Conservation (phyloP, 2,888 invertebrate genomes). For the Agonopterix subpropinquella region DNA sequence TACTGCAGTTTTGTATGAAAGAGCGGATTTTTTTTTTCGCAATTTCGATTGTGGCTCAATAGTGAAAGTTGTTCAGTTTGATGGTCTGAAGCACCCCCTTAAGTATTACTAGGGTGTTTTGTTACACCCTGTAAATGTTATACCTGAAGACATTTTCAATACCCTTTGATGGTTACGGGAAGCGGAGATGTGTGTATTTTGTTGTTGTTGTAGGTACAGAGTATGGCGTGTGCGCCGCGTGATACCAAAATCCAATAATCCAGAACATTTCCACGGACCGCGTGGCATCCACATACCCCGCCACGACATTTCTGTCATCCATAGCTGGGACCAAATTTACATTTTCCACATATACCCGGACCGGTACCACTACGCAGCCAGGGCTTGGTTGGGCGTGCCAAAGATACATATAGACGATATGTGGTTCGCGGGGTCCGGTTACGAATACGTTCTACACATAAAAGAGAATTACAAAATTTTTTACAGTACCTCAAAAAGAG, state of each 20-base stretch:
- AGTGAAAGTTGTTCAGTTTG: too few relatives aligned
- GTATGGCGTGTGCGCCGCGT: constrained; percentile 22
- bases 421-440: constrained; percentile 18
- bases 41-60: too few relatives aligned
- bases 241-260: constrained; percentile 21
- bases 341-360: background rate
- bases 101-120: too few relatives aligned
- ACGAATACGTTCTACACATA: constrained; percentile 17
- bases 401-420: background rate
- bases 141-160: too few relatives aligned
- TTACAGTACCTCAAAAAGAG: background rate
- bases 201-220: constrained; percentile 16
- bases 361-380: background rate
- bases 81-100: too few relatives aligned
- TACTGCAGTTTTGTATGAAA: too few relatives aligned
- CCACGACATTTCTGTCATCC: constrained; percentile 21
- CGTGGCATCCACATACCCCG: constrained; percentile 20
- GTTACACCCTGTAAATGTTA: too few relatives aligned
- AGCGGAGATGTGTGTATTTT: background rate
- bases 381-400: background rate
- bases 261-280: constrained; percentile 27
- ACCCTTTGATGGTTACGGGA: background rate
- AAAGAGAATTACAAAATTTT: constrained; percentile 21
- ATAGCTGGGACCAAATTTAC: constrained; percentile 20
- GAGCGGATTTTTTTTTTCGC: too few relatives aligned